Evolutionary conservation across 2,888 invertebrate species (phyloP).

Genomic region (Oscheius onirici): DNA sequence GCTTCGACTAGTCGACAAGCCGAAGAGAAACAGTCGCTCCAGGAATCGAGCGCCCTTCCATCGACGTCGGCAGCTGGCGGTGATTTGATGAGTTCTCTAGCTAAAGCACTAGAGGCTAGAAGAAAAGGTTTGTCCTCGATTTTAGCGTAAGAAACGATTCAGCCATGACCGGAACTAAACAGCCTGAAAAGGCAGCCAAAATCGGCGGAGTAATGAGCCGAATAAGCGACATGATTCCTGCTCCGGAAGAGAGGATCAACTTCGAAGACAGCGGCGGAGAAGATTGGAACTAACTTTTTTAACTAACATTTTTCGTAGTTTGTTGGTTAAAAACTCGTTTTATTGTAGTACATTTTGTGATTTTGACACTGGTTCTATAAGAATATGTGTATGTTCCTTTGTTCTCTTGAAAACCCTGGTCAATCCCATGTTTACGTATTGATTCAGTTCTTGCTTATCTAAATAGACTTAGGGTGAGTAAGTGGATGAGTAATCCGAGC

Average conservation of each 20-base stretch:
- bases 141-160: neutral
- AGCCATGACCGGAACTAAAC: conserved; percentile 39
- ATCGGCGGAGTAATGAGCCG: conserved; percentile 26
- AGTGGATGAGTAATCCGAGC: conserved; percentile 14
- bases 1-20: conserved; percentile 1
- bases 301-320: neutral
- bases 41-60: conserved; percentile 30
- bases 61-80: conserved; percentile 29
- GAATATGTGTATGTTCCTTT: no score
- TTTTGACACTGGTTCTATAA: no score
- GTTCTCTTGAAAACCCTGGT: no score
- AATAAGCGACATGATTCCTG: conserved; percentile 40
- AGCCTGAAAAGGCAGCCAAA: neutral
- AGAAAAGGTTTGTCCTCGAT: conserved; percentile 41
- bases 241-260: conserved; percentile 28
- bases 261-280: conserved; percentile 33
- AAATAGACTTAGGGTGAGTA: no score
- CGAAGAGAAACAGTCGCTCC: conserved; percentile 18
- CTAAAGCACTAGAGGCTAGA: conserved; percentile 53
- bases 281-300: conserved; percentile 39
- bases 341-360: neutral
- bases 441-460: no score
- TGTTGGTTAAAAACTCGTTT: neutral
- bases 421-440: no score
- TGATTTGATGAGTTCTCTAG: conserved; percentile 56